Conservation (phyloP, 2,888 invertebrate genomes). For the Rhodophaea formosa region DNA sequence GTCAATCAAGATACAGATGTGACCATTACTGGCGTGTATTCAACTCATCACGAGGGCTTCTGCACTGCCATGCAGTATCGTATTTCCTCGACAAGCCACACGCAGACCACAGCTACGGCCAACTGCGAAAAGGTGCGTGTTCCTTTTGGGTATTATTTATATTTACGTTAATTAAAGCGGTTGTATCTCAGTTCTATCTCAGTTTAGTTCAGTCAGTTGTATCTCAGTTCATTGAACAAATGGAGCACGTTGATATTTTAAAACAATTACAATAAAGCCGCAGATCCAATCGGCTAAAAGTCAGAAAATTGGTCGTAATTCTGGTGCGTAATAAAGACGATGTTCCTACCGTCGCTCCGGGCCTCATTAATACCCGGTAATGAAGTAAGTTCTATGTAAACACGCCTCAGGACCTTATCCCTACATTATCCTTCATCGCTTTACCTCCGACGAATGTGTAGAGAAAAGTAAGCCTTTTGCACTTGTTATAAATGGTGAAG, state of each 20-base stretch:
- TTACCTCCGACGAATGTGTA: slow-evolving; percentile 40
- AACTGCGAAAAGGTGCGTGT: slow-evolving; percentile 83
- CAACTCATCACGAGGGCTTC: slow-evolving; percentile 90
- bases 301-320: slow-evolving; percentile 51
- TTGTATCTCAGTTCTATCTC: too few relatives aligned
- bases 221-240: too few relatives aligned
- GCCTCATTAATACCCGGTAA: slow-evolving; percentile 71
- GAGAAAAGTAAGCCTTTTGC: slow-evolving; percentile 55
- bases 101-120: slow-evolving; percentile 91
- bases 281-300: slow-evolving; percentile 36
- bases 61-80: slow-evolving; percentile 94
- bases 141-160: slow-evolving; percentile 10
- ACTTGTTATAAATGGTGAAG: slow-evolving; percentile 36
- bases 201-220: too few relatives aligned
- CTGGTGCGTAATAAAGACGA: slow-evolving; percentile 52
- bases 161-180: too few relatives aligned
- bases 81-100: slow-evolving; percentile 92
- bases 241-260: background rate
- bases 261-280: slow-evolving; percentile 22
- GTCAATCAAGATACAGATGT: slow-evolving; percentile 93
- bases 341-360: slow-evolving; percentile 52
- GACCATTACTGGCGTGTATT: slow-evolving; percentile 92
- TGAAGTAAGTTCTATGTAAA: slow-evolving; percentile 77
- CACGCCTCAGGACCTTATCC: slow-evolving; percentile 65
- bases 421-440: slow-evolving; percentile 61